Evolutionary conservation across 2,113 vertebrate species (phyloP), one percentile per base, ranked within the genome.

Genomic region (Dasyprocta punctata): DNA sequence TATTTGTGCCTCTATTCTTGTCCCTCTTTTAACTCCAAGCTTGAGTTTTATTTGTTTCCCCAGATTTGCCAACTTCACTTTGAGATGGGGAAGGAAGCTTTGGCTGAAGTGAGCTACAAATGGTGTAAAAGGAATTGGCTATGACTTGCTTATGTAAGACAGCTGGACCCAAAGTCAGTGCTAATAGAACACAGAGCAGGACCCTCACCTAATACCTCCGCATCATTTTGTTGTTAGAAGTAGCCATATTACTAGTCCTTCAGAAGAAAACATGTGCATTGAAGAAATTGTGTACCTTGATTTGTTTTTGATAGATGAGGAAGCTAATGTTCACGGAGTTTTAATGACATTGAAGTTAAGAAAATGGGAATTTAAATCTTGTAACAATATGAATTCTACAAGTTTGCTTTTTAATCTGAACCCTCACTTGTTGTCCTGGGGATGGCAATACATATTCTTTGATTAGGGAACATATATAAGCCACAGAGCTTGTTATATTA

Each of bases 41-140:
- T 89, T 9, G 9, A 61, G 60, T 91, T 94, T 83, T 82, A 61
- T 96, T 88, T 96, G 61, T 60, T 89, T 47, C 89, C 33, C 89
- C 33, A 54, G 77, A 26, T 8, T 80, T 58, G 78, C 86, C 86
- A 47, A 54, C 20, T 7, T 41, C 41, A 82, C 73, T 85, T 4
- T n/a, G 63, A 44, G 78, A 36, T 49, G 5, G 4, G 56, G 49
- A 58, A 67, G 80, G 67, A 80, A 92, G 56, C 22, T 0, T 52
- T 54, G 41, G 9, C 30, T 90, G 71, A 26, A 75, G 63, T 30
- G 36, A 41, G 52, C 17, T 30, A 5, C 20, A 10, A 24, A 38
- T 7, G 0, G 12, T 13, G 41, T n/a, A 1, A 11, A 77, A 22
- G 49, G 44, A 22, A 61, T 6, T 49, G 20, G 19, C 58, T 19